These are phyloP conservation scores for Pelagia noctiluca DNA, from an alignment of 30 jellyfish, hydroid and myxozoan genomes.

Conservation along the genomic window DNA sequence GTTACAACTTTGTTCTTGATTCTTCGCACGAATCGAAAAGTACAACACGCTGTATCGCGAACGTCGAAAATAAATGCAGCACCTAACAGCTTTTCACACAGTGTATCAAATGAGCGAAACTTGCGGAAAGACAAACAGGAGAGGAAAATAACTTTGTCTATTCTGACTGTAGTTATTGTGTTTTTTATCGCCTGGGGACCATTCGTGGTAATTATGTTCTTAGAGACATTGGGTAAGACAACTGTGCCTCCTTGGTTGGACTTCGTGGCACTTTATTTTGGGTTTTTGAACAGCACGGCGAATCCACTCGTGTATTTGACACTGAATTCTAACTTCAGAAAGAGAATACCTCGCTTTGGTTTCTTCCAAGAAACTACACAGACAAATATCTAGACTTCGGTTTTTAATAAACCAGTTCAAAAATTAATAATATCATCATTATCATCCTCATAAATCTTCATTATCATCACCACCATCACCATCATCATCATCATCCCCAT, in stretches of 20 bases:
- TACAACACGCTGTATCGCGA: neutral
- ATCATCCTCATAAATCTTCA: conserved; percentile 11
- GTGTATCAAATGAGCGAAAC: neutral
- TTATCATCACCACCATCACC: neutral
- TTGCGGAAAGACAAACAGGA: conserved; percentile 6
- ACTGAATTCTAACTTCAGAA: conserved; percentile 49
- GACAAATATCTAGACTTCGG: neutral
- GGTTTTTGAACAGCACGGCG: conserved; percentile 67
- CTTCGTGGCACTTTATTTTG: conserved; percentile 38
- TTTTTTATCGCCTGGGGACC: conserved; percentile 89
- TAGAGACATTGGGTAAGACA: conserved; percentile 27
- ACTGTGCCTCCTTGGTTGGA: conserved; percentile 53
- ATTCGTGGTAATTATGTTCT: conserved; percentile 73
- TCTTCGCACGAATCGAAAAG: conserved; percentile 12
- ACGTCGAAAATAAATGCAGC: neutral
- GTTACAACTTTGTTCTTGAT: conserved; percentile 40
- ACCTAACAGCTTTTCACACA: neutral
- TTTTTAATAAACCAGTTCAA: neutral
- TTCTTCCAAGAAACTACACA: neutral
- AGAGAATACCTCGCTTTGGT: neutral
- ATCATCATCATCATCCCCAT: neutral
- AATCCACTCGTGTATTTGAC: conserved; percentile 67
- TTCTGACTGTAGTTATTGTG: conserved; percentile 25
- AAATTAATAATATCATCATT: no score
- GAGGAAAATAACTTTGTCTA: conserved; percentile 60